These are phyloP conservation scores for Litoditis marina DNA, from an alignment of 2,888 invertebrate species.

Conservation along the genomic window DNA sequence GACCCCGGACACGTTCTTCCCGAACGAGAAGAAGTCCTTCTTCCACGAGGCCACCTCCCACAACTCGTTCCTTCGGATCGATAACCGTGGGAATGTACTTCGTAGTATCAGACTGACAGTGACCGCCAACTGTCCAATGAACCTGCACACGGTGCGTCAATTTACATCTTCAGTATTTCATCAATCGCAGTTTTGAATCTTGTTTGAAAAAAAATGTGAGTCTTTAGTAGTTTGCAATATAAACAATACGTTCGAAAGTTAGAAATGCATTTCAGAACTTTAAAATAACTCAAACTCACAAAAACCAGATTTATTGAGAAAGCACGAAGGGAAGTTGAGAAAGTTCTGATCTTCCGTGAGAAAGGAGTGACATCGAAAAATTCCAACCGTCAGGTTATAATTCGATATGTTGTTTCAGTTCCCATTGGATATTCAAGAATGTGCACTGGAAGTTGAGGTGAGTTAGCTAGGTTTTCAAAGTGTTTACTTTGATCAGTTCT, in stretches of 20 bases:
- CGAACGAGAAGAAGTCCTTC: constrained; percentile 61
- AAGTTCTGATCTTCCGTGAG: no score
- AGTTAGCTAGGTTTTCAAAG: background rate
- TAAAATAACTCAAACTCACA: background rate
- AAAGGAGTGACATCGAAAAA: no score
- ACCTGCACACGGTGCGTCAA: constrained; percentile 52
- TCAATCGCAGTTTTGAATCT: background rate
- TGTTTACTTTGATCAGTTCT: no score
- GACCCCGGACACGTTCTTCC: constrained; percentile 61
- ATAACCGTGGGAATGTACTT: constrained; percentile 58
- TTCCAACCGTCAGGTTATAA: no score
- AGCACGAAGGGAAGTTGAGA: no score
- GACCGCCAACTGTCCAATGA: constrained; percentile 62
- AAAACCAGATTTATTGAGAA: no score
- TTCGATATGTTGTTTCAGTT: constrained; percentile 42
- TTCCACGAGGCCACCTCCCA: constrained; percentile 61
- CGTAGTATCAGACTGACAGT: constrained; percentile 60
- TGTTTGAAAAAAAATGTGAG: no score
- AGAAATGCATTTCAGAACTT: background rate
- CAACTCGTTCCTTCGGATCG: constrained; percentile 61
- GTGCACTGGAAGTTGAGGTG: constrained; percentile 59
- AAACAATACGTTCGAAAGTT: no score
- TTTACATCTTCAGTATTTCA: background rate
- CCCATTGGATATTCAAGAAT: constrained; percentile 58
- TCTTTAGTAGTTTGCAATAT: no score